These are phyloP conservation scores for Eucera pruinosa DNA, from an alignment of 2,888 invertebrate species.

Conservation along the genomic window DNA sequence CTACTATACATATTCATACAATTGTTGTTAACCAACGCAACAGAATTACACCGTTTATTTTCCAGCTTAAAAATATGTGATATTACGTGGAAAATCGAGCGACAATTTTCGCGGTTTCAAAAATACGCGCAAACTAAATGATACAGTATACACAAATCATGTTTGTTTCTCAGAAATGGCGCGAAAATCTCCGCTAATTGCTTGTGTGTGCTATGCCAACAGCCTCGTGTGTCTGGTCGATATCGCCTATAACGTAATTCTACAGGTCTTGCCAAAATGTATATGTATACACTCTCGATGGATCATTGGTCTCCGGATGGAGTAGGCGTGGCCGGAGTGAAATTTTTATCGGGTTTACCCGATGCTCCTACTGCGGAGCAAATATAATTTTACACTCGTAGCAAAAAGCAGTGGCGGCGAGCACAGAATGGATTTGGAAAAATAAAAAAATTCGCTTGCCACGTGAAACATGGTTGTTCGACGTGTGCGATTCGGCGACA, in stretches of 20 bases:
- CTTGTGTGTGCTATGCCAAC: background rate
- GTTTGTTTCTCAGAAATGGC: slow-evolving; percentile 2
- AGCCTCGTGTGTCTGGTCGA: slow-evolving; percentile 17
- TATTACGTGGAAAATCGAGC: no score
- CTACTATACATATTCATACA: no score
- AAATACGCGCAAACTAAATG: no score
- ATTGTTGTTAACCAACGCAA: no score
- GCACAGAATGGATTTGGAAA: slow-evolving; percentile 29
- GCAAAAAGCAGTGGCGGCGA: slow-evolving; percentile 12
- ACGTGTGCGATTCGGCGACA: slow-evolving; percentile 18
- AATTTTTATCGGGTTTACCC: slow-evolving; percentile 38
- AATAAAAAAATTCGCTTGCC: background rate
- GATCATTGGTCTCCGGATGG: background rate
- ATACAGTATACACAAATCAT: background rate
- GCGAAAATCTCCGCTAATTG: slow-evolving; percentile 9
- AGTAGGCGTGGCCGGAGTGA: slow-evolving; percentile 6
- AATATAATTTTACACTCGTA: slow-evolving; percentile 43
- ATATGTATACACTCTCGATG: slow-evolving; percentile 3
- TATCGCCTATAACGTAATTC: slow-evolving; percentile 13
- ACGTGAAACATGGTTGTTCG: slow-evolving; percentile 23
- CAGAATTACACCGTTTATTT: no score
- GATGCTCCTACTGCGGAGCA: slow-evolving; percentile 1
- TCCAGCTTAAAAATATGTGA: no score
- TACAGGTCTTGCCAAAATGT: slow-evolving; percentile 24
- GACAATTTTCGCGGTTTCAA: no score